Evolutionary conservation across 2,113 vertebrate genomes (phyloP).

Genomic region (Thunnus maccoyii): DNA sequence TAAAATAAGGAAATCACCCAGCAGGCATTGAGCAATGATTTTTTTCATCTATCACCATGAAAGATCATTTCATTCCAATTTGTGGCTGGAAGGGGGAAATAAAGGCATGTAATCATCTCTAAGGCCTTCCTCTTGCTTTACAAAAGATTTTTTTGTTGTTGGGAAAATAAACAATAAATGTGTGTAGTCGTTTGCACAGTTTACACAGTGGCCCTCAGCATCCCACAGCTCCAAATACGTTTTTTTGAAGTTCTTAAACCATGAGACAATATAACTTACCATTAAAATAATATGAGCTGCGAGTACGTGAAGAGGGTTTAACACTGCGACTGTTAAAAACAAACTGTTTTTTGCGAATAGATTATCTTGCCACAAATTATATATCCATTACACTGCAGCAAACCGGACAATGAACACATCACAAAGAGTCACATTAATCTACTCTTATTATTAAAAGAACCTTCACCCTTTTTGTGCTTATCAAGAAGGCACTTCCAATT

Average conservation of each 20-base stretch:
- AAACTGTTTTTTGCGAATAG: no score
- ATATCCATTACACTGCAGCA: background rate
- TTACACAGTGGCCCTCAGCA: slow-evolving; percentile 30
- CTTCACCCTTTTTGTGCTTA: slow-evolving; percentile 15
- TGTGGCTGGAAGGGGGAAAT: slow-evolving; percentile 71
- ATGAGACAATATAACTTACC: background rate
- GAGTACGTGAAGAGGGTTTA: background rate
- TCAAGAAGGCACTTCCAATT: slow-evolving; percentile 27
- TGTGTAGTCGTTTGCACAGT: slow-evolving; percentile 44
- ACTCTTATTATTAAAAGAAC: background rate
- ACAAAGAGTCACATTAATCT: slow-evolving; percentile 2
- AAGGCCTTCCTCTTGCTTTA: slow-evolving; percentile 56
- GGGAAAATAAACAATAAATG: slow-evolving; percentile 64
- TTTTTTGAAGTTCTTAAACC: slow-evolving; percentile 21
- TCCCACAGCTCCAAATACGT: background rate
- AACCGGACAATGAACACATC: background rate
- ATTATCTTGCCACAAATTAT: background rate
- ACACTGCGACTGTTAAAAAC: background rate
- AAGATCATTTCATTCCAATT: slow-evolving; percentile 79
- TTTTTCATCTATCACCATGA: slow-evolving; percentile 74
- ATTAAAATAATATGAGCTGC: background rate
- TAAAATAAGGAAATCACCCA: slow-evolving; percentile 68
- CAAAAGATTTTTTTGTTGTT: slow-evolving; percentile 38
- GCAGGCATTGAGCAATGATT: slow-evolving; percentile 63
- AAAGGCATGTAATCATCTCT: slow-evolving; percentile 69